These are phyloP conservation scores for Sepioteuthis lessoniana DNA, from an alignment of 2,888 invertebrate genomes.

Conservation along the genomic window DNA sequence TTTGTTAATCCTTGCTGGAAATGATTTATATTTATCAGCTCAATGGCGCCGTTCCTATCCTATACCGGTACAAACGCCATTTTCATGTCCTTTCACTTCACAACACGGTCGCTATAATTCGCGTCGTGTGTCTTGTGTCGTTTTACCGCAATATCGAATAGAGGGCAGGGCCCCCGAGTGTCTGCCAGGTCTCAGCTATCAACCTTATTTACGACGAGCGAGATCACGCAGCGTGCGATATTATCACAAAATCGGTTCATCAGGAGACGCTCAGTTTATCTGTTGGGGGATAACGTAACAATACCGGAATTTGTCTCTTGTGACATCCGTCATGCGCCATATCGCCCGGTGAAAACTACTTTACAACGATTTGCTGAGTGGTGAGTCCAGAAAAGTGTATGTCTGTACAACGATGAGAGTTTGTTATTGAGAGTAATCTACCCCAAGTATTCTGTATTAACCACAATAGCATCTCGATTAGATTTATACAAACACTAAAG, in stretches of 20 bases:
- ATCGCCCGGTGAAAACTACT: background rate
- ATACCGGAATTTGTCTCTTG: background rate
- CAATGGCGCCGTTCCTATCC: background rate
- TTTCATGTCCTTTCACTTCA: background rate
- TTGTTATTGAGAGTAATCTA: too few species aligned
- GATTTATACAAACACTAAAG: too few species aligned
- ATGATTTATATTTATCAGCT: background rate
- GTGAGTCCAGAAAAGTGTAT: background rate
- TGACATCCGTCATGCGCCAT: background rate
- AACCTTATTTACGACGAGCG: background rate
- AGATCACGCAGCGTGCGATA: background rate
- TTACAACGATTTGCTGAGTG: background rate
- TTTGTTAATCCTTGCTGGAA: background rate
- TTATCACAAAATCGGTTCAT: background rate
- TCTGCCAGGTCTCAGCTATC: slow-evolving; percentile 13
- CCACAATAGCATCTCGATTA: too few species aligned
- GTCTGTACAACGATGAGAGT: too few species aligned
- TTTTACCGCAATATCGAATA: background rate
- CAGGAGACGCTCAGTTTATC: background rate
- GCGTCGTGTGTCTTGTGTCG: background rate
- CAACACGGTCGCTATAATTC: background rate
- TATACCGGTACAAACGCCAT: background rate
- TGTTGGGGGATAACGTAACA: background rate
- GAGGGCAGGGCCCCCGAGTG: background rate
- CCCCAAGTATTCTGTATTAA: too few species aligned